These are phyloP conservation scores for Pimephales promelas DNA, from an alignment of 2,113 vertebrate species.

Conservation along the genomic window DNA sequence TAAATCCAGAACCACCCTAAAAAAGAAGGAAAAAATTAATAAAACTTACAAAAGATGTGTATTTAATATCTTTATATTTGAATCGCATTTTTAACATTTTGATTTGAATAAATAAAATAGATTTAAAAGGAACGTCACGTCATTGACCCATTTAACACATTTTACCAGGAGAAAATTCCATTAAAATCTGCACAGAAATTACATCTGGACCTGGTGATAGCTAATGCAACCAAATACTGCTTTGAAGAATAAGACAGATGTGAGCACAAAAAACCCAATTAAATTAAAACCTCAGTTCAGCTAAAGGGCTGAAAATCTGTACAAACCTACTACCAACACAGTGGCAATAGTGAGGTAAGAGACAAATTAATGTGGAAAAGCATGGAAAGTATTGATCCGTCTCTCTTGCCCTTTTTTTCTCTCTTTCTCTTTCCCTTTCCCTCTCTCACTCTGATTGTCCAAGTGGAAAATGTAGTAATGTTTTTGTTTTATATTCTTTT, in stretches of 20 bases:
- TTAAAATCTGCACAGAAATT: not conserved
- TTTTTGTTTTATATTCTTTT: not conserved
- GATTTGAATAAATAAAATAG: not conserved
- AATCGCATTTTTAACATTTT: not conserved
- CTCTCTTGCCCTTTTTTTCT: not conserved
- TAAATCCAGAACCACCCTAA: too few species aligned
- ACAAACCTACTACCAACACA: constrained; percentile 31
- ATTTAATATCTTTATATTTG: not conserved
- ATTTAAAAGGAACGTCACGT: not conserved
- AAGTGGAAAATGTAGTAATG: constrained; percentile 6
- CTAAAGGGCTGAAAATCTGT: constrained; percentile 40
- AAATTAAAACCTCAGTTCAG: constrained; percentile 28
- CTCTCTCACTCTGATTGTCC: constrained; percentile 44
- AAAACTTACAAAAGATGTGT: too few species aligned
- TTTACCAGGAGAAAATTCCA: not conserved
- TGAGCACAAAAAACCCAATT: not conserved
- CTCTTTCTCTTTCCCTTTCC: constrained; percentile 3
- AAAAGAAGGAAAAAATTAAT: too few species aligned
- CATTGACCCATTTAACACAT: not conserved
- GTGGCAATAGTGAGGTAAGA: constrained; percentile 39
- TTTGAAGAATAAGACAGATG: constrained; percentile 4
- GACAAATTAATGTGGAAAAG: constrained; percentile 32
- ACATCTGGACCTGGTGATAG: not conserved
- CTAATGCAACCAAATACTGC: constrained; percentile 28
- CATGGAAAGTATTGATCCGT: not conserved